Evolutionary conservation across 92 coral and sea anemone species (phyloP), one percentile per base, ranked within the genome.

Genomic region (Palythoa caribaeorum): DNA sequence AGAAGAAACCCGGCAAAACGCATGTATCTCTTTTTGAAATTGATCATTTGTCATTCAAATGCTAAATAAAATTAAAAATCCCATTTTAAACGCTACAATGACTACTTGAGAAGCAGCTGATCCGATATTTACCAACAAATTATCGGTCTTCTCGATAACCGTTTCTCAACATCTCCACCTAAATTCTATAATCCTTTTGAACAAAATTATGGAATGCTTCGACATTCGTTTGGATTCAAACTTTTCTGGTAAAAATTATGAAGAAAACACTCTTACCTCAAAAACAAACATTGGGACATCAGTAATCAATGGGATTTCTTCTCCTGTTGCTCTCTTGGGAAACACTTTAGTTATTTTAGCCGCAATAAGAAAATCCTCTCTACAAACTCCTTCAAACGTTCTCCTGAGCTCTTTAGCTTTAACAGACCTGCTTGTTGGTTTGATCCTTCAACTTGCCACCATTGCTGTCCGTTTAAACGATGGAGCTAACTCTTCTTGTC

Each of bases 351-450:
- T 80, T 39, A 13, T 80, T 1, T 10, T 80, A 21, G 85, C 85
- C 10, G 15, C 62, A 1, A 39, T 62, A 20, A 80, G 6, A n/a
- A 80, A 63, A 19, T 15, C 73, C 0, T 80, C 72, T 16, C 73
- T 80, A 17, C 85, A 59, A 2, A 80, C 85, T 37, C 85, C 85
- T 19, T 80, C 73, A 39, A 80, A 80, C 59, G n/a, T 80, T 40
- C 38, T 80, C 1, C 37, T 63, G 59, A 37, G 85, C 15, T 80
- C 73, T 36, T 47, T 80, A 54, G 85, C 85, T 62, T 6, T 65
- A 5, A 40, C 75, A 9, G 74, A 80, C 54, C 74, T 80, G 54
- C 60, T 65, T 16, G 85, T 65, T 9, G 85, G 85, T 3, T 47
- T 65, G 38, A 15, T 65, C 3, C 85, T 80, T 11, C 85, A 80